Evolutionary conservation across 2,888 invertebrate genomes (phyloP).

Genomic region (Emmelina monodactyla): DNA sequence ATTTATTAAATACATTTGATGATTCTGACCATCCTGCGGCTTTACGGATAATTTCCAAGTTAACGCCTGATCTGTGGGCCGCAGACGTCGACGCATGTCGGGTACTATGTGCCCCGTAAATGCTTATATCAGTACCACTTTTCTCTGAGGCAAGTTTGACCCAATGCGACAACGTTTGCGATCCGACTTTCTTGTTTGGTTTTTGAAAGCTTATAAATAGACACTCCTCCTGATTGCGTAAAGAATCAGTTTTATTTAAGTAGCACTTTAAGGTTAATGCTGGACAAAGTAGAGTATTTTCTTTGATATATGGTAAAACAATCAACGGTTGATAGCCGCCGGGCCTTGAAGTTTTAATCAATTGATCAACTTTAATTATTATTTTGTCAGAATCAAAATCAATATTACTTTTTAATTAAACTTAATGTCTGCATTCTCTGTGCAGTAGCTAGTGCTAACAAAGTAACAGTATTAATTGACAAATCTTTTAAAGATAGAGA

Average conservation of each 20-base stretch:
- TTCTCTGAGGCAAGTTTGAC: neutral
- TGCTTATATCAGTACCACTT: constrained; percentile 13
- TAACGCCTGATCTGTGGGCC: constrained; percentile 15
- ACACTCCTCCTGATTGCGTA: neutral
- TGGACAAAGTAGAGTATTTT: constrained; percentile 1
- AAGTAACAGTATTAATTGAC: constrained; percentile 16
- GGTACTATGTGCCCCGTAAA: constrained; percentile 14
- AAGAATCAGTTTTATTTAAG: neutral
- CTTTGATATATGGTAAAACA: neutral
- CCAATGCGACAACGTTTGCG: constrained; percentile 3
- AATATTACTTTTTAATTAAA: constrained; percentile 14
- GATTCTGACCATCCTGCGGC: constrained; percentile 16
- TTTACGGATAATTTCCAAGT: constrained; percentile 15
- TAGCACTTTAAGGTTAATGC: neutral
- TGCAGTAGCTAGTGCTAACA: constrained; percentile 15
- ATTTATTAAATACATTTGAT: constrained; percentile 12
- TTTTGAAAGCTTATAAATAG: constrained; percentile 1
- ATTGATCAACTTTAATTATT: constrained; percentile 1
- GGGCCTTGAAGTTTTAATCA: constrained; percentile 3
- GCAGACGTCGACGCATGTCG: constrained; percentile 19
- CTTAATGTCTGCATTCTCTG: constrained; percentile 16
- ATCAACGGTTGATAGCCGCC: neutral
- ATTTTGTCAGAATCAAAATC: neutral
- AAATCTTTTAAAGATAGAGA: constrained; percentile 1
- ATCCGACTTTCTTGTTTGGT: constrained; percentile 1